A percentile compares a stretch with the other conserved stretches of the same genome.
Conservation (phyloP, 1,140 invertebrate species). For the Bombyx mori region DNA sequence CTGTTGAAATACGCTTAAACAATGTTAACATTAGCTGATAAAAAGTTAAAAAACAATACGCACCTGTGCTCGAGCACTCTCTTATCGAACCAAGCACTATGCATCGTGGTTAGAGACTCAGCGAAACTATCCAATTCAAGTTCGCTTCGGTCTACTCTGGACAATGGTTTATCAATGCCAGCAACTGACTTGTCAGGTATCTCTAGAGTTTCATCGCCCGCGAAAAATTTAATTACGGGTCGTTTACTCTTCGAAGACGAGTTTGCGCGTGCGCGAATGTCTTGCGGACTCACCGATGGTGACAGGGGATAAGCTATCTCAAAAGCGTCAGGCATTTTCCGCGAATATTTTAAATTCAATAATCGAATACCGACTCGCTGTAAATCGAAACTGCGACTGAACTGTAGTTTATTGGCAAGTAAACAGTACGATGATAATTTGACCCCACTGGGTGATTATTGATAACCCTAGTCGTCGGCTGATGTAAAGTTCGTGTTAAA, state of each 20-base stretch:
- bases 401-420: constrained; percentile 15
- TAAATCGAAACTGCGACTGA: constrained; percentile 12
- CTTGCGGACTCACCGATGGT: constrained; percentile 58
- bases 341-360: constrained; percentile 4
- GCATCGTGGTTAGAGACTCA: constrained; percentile 64
- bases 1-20: too few species aligned
- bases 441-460: constrained; percentile 26
- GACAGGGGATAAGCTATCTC: constrained; percentile 68
- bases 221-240: constrained; percentile 43
- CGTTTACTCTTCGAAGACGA: constrained; percentile 56
- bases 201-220: constrained; percentile 48
- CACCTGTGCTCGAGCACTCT: constrained; percentile 76
- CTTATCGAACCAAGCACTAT: constrained; percentile 71
- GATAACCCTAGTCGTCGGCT: constrained; percentile 43
- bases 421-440: constrained; percentile 22
- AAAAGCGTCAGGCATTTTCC: constrained; percentile 60
- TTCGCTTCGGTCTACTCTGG: constrained; percentile 66
- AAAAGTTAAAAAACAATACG: constrained; percentile 13
- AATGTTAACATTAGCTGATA: too few species aligned
- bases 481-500: constrained; percentile 31
- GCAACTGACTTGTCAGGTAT: constrained; percentile 58
- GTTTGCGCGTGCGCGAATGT: constrained; percentile 70
- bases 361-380: constrained; percentile 7
- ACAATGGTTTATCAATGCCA: constrained; percentile 49
- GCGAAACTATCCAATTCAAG: constrained; percentile 73